Percentiles rank a stretch among this genome's conserved stretches.
These are phyloP conservation scores for Lamellibrachia luymesi DNA, from an alignment of 1,140 invertebrate genomes.

Conservation along the genomic window DNA sequence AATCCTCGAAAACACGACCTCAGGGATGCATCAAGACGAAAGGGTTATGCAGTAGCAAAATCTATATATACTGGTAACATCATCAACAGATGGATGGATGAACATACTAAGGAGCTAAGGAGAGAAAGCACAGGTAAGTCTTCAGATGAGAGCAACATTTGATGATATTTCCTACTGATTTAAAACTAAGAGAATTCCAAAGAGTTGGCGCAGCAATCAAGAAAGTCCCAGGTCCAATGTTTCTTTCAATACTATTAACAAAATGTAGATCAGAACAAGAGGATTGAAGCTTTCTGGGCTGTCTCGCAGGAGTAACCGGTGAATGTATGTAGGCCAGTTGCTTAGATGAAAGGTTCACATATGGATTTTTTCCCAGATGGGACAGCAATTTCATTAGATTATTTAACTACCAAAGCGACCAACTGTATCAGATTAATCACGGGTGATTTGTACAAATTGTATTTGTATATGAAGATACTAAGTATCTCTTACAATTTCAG, in stretches of 20 bases:
- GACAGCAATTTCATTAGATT: too few species aligned
- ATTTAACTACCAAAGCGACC: too few species aligned
- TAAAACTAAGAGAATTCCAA: background rate
- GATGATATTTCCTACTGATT: background rate
- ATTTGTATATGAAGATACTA: too few species aligned
- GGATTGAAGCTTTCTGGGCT: background rate
- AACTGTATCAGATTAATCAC: too few species aligned
- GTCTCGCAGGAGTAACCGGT: background rate
- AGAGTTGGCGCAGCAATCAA: background rate
- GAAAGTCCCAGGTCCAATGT: background rate
- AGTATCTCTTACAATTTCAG: too few species aligned
- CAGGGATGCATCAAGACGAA: background rate
- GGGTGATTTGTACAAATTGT: too few species aligned
- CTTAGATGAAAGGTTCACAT: background rate
- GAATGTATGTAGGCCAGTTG: background rate
- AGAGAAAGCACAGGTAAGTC: background rate
- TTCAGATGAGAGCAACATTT: background rate
- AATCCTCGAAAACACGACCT: background rate
- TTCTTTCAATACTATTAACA: background rate
- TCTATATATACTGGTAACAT: background rate
- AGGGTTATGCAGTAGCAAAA: background rate
- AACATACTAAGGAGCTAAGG: background rate
- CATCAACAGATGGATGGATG: background rate
- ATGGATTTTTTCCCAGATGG: too few species aligned
- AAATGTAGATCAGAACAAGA: background rate